phyloP scores from a whole-genome alignment of 2,113 vertebrate genomes.

The Falcunculus frontatus region DNA sequence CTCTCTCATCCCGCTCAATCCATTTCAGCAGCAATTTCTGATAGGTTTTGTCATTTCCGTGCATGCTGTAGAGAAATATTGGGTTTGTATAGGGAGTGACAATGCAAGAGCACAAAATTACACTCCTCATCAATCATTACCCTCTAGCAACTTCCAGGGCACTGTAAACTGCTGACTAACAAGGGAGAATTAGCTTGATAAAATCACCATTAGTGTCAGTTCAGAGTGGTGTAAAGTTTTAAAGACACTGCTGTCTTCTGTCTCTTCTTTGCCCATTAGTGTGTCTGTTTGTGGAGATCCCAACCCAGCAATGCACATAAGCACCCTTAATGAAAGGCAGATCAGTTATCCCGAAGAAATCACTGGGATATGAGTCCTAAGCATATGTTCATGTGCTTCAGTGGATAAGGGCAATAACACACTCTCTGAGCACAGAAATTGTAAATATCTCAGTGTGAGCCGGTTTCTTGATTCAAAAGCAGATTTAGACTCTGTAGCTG shows the following conservation, averaged over 20 bases:
- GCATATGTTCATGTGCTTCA: not conserved
- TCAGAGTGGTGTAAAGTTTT: conserved; percentile 43
- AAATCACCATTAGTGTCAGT: conserved; percentile 67
- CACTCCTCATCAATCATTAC: conserved; percentile 68
- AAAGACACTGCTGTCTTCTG: conserved; percentile 1
- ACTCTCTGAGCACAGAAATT: not conserved
- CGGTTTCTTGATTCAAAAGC: not conserved
- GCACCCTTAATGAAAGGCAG: not conserved
- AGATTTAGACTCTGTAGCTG: not conserved
- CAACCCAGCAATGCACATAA: not conserved
- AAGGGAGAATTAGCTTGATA: conserved; percentile 68
- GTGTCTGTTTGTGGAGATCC: not conserved
- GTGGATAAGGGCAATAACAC: not conserved
- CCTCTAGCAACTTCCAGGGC: conserved; percentile 47
- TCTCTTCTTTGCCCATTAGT: not conserved
- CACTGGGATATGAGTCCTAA: not conserved
- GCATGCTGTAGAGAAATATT: not conserved
- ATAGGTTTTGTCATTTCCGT: conserved; percentile 46
- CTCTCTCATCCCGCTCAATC: conserved; percentile 37
- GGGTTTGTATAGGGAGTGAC: conserved; percentile 55
- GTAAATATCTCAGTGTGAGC: not conserved
- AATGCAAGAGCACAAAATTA: conserved; percentile 25
- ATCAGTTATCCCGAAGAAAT: not conserved
- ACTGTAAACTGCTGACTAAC: conserved; percentile 64
- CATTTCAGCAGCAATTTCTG: conserved; percentile 56